These are phyloP conservation scores for Drosophila sechellia DNA, from an alignment of 1,140 invertebrate species.

Conservation along the genomic window DNA sequence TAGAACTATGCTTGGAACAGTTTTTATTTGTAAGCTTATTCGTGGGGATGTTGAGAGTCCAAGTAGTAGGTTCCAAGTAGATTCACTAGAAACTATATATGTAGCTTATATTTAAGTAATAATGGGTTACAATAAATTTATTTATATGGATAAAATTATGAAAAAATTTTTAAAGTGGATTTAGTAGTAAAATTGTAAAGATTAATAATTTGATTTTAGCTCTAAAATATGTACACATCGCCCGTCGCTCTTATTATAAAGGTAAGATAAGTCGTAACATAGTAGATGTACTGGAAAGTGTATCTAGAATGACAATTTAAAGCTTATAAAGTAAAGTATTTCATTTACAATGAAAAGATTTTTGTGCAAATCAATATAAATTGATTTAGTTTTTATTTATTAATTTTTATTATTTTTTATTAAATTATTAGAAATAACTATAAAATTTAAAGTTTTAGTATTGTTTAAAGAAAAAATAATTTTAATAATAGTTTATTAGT, in stretches of 20 bases:
- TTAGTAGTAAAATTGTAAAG: conserved; percentile 46
- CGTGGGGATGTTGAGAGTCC: too few species aligned
- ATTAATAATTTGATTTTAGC: conserved; percentile 86
- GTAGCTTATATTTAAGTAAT: conserved; percentile 44
- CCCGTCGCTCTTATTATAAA: conserved; percentile 47
- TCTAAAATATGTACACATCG: conserved; percentile 84
- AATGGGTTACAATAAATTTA: conserved; percentile 43
- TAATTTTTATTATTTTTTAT: conserved; percentile 85
- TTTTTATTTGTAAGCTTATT: too few species aligned
- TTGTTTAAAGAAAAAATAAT: conserved; percentile 84
- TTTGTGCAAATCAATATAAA: conserved; percentile 42
- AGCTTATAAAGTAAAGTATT: conserved; percentile 86
- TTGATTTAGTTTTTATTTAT: conserved; percentile 77
- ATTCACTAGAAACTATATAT: too few species aligned
- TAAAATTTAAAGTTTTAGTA: conserved; percentile 84
- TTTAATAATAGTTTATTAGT: conserved; percentile 85
- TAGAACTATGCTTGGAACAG: too few species aligned
- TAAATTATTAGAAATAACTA: conserved; percentile 84
- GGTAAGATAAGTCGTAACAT: conserved; percentile 89
- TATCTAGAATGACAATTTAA: conserved; percentile 86
- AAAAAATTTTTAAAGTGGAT: conserved; percentile 44
- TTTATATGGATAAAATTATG: conserved; percentile 43
- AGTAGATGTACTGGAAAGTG: conserved; percentile 89
- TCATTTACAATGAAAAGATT: conserved; percentile 83
- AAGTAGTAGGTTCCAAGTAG: too few species aligned